Percentiles rank a stretch among this genome's conserved stretches.
These are phyloP conservation scores for Hydrophis major DNA, from an alignment of 2,797 vertebrate genomes.

Conservation along the genomic window DNA sequence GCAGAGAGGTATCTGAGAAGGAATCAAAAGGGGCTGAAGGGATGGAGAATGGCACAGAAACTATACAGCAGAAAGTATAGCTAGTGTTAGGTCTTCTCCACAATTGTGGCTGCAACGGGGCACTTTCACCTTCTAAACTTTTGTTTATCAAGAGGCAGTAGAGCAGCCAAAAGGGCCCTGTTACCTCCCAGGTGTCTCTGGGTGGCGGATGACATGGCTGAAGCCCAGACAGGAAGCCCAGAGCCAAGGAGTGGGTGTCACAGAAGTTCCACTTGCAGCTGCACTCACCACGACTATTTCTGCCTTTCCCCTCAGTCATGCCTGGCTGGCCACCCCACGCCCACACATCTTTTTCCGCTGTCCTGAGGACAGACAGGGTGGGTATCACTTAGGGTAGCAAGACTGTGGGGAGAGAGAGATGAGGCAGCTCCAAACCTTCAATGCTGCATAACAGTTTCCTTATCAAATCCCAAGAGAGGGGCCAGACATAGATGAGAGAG, in stretches of 20 bases:
- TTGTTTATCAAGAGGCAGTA: neutral
- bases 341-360: neutral
- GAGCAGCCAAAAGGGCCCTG: neutral
- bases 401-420: too few relatives aligned
- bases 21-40: neutral
- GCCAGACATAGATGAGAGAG: neutral
- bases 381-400: neutral
- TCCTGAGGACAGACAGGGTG: neutral
- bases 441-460: neutral
- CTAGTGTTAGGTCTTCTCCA: neutral
- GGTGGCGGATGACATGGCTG: neutral
- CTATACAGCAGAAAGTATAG: neutral
- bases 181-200: neutral
- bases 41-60: neutral
- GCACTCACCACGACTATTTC: constrained; percentile 43
- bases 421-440: neutral
- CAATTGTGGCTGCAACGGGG: neutral
- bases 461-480: neutral
- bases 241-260: constrained; percentile 10
- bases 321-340: constrained; percentile 8
- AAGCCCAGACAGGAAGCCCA: constrained; percentile 13
- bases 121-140: neutral
- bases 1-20: neutral
- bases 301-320: constrained; percentile 52
- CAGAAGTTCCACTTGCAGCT: constrained; percentile 14